Base-by-base conservation (phyloP, 2,113 vertebrate genomes). In the Dipodomys ordii region DNA sequence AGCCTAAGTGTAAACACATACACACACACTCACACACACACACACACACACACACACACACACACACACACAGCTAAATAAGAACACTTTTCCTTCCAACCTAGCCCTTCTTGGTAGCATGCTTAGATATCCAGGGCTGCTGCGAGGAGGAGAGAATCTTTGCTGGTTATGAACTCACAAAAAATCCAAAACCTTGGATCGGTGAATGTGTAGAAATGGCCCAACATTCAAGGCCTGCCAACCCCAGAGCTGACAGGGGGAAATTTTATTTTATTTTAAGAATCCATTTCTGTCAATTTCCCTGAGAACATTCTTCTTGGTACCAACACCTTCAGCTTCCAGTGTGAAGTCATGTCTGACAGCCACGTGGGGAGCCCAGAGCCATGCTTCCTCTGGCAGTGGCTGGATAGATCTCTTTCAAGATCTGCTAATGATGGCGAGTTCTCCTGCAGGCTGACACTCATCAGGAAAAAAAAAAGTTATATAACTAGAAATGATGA, bases 351-450 rank as follows among this genome's bases (percentile, higher is more conserved):
- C n/a, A 1, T 6, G 57, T 23, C 60, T 71, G 88, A 80, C 0
- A 9, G 4, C 7, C 3, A 30, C 0, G 0, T 15, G 13, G 35
- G 76, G 57, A 22, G 7, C 79, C 67, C 35, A 25, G 25, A 81
- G 71, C 27, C 83, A 65, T n/a, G 5, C 71, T 74, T 88, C 88
- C 83, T 87, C 87, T 64, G 82, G 82, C 78, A 88, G 90, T 73
- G 23, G 73, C 11, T 27, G 88, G 86, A 73, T 93, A 83, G 9
- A 88, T 83, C 67, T 30, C 81, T 65, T 82, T 65, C 60, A 20
- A 62, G 67, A 89, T 69, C 94, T 84, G 77, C 91, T 89, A 84
- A 94, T 69, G 95, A 80, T 44, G 39, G 6, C 13, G 71, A 67
- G 88, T 77, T 74, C 86, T 79, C 30, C 67, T 28, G 18, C 44